Evolutionary conservation across 1,140 invertebrate genomes (phyloP).

Genomic region (Trypoxylus dichotomus): DNA sequence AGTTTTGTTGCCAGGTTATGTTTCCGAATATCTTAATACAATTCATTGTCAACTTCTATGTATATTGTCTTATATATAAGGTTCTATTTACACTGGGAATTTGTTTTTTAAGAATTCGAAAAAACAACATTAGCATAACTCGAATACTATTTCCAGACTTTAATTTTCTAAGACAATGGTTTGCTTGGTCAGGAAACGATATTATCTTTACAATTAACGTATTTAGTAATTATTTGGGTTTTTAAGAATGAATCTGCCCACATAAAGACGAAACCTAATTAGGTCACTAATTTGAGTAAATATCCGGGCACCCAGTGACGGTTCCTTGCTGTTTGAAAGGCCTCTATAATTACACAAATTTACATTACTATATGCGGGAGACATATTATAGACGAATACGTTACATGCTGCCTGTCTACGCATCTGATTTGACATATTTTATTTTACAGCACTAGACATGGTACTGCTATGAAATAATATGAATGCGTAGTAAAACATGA

Average conservation of each 20-base stretch:
- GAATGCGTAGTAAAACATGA: background rate
- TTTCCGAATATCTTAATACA: no score
- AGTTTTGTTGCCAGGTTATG: no score
- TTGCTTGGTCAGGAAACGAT: no score
- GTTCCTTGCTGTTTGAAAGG: background rate
- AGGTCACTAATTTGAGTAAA: background rate
- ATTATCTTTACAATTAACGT: no score
- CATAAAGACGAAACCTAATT: background rate
- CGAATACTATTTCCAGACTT: no score
- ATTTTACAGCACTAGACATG: background rate
- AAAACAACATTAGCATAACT: no score
- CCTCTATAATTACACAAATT: background rate
- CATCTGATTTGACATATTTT: background rate
- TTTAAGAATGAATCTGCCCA: background rate
- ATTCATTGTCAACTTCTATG: no score
- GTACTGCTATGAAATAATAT: background rate
- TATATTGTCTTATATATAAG: no score
- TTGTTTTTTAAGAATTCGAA: no score
- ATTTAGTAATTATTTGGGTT: background rate
- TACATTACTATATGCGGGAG: conserved; percentile 8
- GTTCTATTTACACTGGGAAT: no score
- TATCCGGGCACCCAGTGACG: background rate
- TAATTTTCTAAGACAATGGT: no score
- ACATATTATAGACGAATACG: background rate
- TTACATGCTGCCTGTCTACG: background rate